Percentiles rank a stretch among this genome's conserved stretches.
Evolutionary conservation across 1,140 invertebrate species (phyloP).

Genomic region (Neodiprion virginianus): DNA sequence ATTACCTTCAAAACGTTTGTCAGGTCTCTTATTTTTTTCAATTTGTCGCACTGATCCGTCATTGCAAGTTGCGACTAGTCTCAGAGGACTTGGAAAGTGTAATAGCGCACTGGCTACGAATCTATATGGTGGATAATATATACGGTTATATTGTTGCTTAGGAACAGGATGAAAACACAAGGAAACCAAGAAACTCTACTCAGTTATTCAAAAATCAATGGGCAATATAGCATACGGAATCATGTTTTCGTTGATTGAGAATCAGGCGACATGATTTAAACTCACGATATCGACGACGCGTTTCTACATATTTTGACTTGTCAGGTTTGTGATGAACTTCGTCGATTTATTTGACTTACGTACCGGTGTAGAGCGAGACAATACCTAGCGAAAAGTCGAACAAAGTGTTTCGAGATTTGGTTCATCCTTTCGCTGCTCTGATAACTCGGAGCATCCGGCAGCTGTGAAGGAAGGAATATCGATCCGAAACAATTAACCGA

Average conservation of each 20-base stretch:
- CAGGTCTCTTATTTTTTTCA: constrained; percentile 40
- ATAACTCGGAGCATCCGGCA: not conserved
- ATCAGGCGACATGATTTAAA: not conserved
- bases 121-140: not conserved
- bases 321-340: not conserved
- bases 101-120: not conserved
- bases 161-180: not conserved
- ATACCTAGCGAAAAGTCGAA: not conserved
- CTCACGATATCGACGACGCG: not conserved
- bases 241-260: not conserved
- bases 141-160: constrained; percentile 7
- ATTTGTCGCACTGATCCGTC: constrained; percentile 25
- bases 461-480: not conserved
- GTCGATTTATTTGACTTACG: not conserved
- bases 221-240: not conserved
- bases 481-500: not conserved
- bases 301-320: not conserved
- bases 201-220: not conserved
- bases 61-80: not conserved
- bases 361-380: not conserved
- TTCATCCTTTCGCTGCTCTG: not conserved
- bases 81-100: not conserved
- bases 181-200: not conserved
- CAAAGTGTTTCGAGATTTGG: not conserved
- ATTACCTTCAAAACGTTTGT: constrained; percentile 42